Conservation (phyloP, 2,113 vertebrate genomes). For the Danionella cerebrum region DNA sequence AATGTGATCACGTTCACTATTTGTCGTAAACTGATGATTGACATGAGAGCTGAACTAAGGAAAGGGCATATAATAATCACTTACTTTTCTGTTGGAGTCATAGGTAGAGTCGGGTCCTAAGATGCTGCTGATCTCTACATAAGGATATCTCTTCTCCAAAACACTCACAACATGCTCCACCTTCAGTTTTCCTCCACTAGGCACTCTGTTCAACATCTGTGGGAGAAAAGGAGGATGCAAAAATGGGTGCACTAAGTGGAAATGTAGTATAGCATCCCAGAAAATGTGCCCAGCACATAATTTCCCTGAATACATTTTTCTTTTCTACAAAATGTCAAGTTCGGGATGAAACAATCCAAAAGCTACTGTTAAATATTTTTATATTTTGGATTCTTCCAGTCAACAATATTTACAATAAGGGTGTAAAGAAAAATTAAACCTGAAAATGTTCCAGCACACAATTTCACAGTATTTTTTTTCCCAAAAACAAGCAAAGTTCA, state of each 20-base stretch:
- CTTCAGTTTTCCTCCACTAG: conserved; percentile 72
- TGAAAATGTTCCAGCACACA: too few species aligned
- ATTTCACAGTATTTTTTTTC: too few species aligned
- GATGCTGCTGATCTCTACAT: conserved; percentile 82
- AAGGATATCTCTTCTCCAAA: conserved; percentile 86
- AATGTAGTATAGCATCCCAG: too few species aligned
- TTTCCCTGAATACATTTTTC: too few species aligned
- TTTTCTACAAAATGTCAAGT: too few species aligned
- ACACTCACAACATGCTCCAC: conserved; percentile 83
- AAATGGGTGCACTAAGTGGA: background rate
- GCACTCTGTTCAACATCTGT: conserved; percentile 83
- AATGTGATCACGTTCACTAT: background rate
- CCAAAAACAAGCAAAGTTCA: too few species aligned
- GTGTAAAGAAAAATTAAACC: too few species aligned
- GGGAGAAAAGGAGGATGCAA: background rate
- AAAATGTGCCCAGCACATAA: too few species aligned
- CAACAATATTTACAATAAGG: too few species aligned
- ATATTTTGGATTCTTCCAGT: too few species aligned
- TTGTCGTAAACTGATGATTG: background rate
- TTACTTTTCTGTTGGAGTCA: conserved; percentile 89
- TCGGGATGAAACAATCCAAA: too few species aligned
- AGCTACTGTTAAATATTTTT: too few species aligned
- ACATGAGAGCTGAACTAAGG: background rate
- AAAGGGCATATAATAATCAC: background rate
- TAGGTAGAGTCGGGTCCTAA: conserved; percentile 85